phyloP scores from a whole-genome alignment of 2,888 invertebrate genomes.

The Hyppa rectilinea region DNA sequence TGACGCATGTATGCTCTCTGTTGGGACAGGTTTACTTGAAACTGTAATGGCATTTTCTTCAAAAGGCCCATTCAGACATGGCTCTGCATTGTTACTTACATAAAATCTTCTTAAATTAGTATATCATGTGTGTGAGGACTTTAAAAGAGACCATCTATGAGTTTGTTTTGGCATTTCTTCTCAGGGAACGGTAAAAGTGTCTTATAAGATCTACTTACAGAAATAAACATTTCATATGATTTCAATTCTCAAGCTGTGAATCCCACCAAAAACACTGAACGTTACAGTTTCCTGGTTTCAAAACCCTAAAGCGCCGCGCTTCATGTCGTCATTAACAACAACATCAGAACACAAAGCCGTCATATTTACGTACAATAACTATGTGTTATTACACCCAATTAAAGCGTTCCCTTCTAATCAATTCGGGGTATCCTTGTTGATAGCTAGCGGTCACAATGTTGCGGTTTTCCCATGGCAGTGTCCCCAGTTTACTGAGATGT shows the following conservation, averaged over 20 bases:
- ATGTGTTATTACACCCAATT: conserved; percentile 30
- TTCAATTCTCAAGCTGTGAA: neutral
- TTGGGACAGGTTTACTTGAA: no score
- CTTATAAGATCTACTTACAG: no score
- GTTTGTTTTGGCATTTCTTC: no score
- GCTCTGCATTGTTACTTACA: no score
- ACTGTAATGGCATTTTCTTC: no score
- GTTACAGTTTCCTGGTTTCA: neutral
- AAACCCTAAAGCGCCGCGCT: neutral
- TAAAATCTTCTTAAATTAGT: no score
- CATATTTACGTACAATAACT: conserved; percentile 31
- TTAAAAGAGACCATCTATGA: no score
- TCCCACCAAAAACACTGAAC: neutral
- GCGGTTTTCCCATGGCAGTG: conserved; percentile 55
- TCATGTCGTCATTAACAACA: neutral
- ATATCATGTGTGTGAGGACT: no score
- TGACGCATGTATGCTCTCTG: no score
- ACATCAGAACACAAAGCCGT: neutral
- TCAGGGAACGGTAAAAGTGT: no score
- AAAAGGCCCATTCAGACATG: no score
- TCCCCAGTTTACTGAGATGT: conserved; percentile 22
- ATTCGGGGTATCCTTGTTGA: conserved; percentile 38
- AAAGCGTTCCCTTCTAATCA: conserved; percentile 43
- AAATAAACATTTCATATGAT: no score
- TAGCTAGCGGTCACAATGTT: conserved; percentile 34